Percentiles rank a stretch among this genome's conserved stretches.
Evolutionary conservation across 2,113 vertebrate species (phyloP).

Genomic region (Labeo catla): DNA sequence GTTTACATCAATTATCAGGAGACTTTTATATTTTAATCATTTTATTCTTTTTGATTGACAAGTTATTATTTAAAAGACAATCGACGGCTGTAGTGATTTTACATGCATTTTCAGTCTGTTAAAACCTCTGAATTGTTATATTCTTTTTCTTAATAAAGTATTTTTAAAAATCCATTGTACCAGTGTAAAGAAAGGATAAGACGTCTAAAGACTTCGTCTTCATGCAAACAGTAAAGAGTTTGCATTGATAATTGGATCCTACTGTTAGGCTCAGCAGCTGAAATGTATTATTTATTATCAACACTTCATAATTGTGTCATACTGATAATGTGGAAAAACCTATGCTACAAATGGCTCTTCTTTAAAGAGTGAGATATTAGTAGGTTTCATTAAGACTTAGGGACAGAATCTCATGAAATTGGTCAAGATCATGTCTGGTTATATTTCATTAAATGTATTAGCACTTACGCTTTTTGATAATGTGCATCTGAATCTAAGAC

Average conservation of each 20-base stretch:
- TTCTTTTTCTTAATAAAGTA: neutral
- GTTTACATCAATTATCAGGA: neutral
- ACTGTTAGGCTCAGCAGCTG: neutral
- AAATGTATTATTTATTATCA: neutral
- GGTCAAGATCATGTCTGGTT: neutral
- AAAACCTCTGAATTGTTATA: neutral
- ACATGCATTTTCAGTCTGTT: neutral
- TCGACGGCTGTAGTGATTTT: neutral
- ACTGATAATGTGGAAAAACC: neutral
- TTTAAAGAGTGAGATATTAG: neutral
- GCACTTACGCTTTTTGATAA: neutral
- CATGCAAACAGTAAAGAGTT: neutral
- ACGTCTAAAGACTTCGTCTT: neutral
- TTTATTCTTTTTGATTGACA: neutral
- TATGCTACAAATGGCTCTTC: neutral
- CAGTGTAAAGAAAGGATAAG: neutral
- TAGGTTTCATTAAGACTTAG: neutral
- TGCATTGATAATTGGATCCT: neutral
- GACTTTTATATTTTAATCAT: neutral
- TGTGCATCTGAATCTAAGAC: neutral
- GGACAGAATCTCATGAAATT: neutral
- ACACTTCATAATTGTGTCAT: neutral
- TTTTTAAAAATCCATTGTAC: neutral
- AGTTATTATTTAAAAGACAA: neutral
- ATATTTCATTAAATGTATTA: neutral